Percentiles rank a stretch among this genome's conserved stretches.
Conservation (phyloP, 2,113 vertebrate species). For the Sinosuthora webbiana region DNA sequence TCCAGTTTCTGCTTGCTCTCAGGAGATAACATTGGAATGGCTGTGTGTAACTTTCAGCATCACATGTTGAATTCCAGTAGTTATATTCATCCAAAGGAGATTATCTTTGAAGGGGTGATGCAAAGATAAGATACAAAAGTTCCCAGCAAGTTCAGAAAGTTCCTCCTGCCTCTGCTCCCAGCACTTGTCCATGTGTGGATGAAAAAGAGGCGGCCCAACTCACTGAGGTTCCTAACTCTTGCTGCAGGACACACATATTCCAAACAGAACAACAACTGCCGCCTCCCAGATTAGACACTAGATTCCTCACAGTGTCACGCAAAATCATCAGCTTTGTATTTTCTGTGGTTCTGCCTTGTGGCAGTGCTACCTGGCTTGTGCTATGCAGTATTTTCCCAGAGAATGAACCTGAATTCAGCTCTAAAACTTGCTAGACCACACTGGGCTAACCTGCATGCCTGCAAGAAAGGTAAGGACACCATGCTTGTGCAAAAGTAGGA, state of each 20-base stretch:
- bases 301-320: background rate
- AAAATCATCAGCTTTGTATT: background rate
- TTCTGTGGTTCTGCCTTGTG: background rate
- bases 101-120: background rate
- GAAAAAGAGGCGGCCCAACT: rapidly evolving
- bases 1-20: background rate
- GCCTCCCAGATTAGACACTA: background rate
- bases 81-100: background rate
- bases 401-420: rapidly evolving
- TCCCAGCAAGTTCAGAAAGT: background rate
- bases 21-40: background rate
- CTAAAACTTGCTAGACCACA: background rate
- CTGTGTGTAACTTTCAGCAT: background rate
- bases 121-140: background rate
- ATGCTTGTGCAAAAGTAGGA: background rate
- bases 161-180: background rate
- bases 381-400: background rate
- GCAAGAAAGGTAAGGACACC: background rate
- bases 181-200: background rate
- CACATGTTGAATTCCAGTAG: background rate
- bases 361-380: background rate
- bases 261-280: background rate
- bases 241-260: background rate
- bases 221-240: background rate
- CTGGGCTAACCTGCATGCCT: background rate